Percentiles rank a stretch among this genome's conserved stretches.
These are phyloP conservation scores for Psittacara wagleri DNA, from an alignment of 2,113 vertebrate species.

Conservation along the genomic window DNA sequence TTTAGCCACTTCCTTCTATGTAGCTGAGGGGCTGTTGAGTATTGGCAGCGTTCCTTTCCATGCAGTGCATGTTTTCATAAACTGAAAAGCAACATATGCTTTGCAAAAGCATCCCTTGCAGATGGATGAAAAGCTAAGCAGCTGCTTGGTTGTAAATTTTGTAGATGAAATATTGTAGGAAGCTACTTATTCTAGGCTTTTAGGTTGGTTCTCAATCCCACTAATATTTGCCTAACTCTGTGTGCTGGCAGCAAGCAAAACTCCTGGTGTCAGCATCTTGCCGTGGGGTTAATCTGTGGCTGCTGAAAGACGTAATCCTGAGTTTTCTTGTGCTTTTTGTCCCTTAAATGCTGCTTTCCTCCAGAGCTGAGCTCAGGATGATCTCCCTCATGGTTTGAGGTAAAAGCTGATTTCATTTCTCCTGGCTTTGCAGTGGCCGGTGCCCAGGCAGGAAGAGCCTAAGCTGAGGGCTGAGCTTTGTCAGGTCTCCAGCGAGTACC, in stretches of 20 bases:
- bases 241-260: rapidly evolving
- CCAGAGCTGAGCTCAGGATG: neutral
- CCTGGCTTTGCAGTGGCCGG: neutral
- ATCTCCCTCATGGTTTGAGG: neutral
- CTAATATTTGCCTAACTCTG: neutral
- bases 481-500: neutral
- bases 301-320: neutral
- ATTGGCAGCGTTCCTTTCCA: neutral
- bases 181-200: neutral
- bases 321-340: neutral
- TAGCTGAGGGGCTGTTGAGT: rapidly evolving
- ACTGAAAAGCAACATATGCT: neutral
- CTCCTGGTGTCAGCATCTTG: neutral
- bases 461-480: neutral
- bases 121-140: neutral
- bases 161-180: neutral
- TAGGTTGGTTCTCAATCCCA: neutral
- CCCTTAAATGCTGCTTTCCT: neutral
- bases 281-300: neutral
- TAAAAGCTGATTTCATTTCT: neutral
- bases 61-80: rapidly evolving
- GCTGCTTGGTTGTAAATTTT: neutral
- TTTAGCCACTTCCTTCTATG: neutral
- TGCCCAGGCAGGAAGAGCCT: neutral
- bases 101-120: neutral